Evolutionary conservation across 2,797 vertebrate species (phyloP).

Genomic region (Xenentodon cancila): DNA sequence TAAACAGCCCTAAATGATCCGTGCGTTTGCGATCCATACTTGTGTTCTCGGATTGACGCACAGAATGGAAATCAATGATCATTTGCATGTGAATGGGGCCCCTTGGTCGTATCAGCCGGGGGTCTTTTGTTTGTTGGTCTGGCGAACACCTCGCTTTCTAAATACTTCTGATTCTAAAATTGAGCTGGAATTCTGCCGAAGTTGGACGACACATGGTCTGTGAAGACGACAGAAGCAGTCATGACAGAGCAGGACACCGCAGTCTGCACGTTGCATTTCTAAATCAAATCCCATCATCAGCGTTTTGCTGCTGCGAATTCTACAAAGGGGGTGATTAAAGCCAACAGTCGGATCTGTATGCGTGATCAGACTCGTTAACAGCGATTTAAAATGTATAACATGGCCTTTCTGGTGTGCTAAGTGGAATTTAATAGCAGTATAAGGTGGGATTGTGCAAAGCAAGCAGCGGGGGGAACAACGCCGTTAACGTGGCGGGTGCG

Average conservation of each 20-base stretch:
- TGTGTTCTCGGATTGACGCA: constrained; percentile 52
- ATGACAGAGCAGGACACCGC: background rate
- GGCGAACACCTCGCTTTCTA: constrained; percentile 46
- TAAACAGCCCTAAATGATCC: background rate
- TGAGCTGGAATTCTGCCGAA: constrained; percentile 18
- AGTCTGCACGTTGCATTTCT: background rate
- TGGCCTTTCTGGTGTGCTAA: constrained; percentile 3
- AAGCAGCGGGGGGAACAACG: constrained; percentile 20
- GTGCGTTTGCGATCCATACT: constrained; percentile 41
- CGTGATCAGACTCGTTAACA: constrained; percentile 8
- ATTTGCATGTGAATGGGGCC: constrained; percentile 75
- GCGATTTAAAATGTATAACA: constrained; percentile 17
- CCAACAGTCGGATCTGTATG: constrained; percentile 1
- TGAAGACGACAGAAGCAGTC: background rate
- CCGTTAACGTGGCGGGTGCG: background rate
- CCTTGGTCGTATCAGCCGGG: constrained; percentile 57
- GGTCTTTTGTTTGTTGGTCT: constrained; percentile 62
- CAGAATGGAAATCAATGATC: constrained; percentile 70
- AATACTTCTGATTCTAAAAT: constrained; percentile 35
- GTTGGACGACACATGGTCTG: constrained; percentile 10
- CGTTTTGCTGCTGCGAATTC: background rate
- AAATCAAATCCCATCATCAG: background rate
- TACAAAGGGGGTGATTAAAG: background rate
- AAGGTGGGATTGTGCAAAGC: constrained; percentile 34
- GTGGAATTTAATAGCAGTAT: background rate